phyloP scores from a whole-genome alignment of 2,113 vertebrate genomes.

The Ondatra zibethicus region DNA sequence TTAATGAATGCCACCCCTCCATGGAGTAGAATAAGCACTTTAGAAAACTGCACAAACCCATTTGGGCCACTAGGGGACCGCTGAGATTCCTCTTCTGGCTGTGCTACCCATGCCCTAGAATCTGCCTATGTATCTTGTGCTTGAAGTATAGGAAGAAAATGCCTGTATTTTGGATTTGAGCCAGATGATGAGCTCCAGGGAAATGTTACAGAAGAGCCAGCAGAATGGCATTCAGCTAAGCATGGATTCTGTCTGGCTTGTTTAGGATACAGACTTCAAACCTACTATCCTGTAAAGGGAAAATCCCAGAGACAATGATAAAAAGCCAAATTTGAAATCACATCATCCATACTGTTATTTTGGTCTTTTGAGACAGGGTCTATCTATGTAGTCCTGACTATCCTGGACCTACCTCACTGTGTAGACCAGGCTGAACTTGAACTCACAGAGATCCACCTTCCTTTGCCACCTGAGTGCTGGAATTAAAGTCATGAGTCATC shows the following conservation, averaged over 20 bases:
- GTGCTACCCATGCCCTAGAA: not conserved
- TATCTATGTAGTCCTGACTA: not conserved
- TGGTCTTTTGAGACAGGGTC: not conserved
- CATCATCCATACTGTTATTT: not conserved
- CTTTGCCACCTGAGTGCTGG: not conserved
- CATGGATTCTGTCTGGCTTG: constrained; percentile 19
- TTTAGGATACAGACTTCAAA: constrained; percentile 31
- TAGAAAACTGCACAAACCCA: constrained; percentile 35
- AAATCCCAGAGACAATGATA: constrained; percentile 13
- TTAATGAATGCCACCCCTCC: constrained; percentile 24
- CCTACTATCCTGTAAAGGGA: not conserved
- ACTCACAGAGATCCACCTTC: not conserved
- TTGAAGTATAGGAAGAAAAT: not conserved
- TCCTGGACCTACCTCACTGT: not conserved
- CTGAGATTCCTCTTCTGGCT: constrained; percentile 42
- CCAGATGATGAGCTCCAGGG: constrained; percentile 25
- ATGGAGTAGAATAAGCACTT: not conserved
- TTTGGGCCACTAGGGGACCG: constrained; percentile 66
- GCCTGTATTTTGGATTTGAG: constrained; percentile 36
- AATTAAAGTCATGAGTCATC: not conserved
- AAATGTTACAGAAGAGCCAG: constrained; percentile 34
- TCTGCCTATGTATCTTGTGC: constrained; percentile 39
- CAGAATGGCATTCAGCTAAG: constrained; percentile 57
- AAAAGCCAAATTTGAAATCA: constrained; percentile 20
- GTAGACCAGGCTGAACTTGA: not conserved